phyloP scores from a whole-genome alignment of 2,888 invertebrate genomes.

The Phyllotreta striolata region DNA sequence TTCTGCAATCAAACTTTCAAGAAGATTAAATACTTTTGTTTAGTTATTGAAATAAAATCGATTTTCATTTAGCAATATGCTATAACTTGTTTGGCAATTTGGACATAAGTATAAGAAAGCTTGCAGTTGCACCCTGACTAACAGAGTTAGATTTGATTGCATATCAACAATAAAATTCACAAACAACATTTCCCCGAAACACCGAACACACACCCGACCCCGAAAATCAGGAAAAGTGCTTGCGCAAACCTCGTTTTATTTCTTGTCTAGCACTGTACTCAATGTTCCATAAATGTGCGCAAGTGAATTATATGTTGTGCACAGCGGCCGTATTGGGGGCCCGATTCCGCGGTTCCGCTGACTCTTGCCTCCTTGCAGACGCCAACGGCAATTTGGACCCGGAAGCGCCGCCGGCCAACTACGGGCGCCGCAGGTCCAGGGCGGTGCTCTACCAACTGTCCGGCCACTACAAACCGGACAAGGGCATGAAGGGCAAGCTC shows the following conservation, averaged over 20 bases:
- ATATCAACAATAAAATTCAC: too few species aligned
- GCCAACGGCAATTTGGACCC: slow-evolving; percentile 79
- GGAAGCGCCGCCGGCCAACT: slow-evolving; percentile 82
- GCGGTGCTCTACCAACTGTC: slow-evolving; percentile 96
- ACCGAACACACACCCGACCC: not conserved
- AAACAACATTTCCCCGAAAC: not conserved
- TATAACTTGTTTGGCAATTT: too few species aligned
- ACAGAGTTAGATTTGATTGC: too few species aligned
- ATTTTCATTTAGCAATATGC: too few species aligned
- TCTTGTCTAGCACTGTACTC: slow-evolving; percentile 29
- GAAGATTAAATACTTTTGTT: too few species aligned
- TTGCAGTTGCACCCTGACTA: too few species aligned
- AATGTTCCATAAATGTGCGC: slow-evolving; percentile 37
- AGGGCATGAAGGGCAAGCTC: slow-evolving; percentile 85
- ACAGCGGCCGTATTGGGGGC: slow-evolving; percentile 83
- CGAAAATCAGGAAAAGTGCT: slow-evolving; percentile 12
- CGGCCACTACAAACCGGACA: slow-evolving; percentile 95
- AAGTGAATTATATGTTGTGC: slow-evolving; percentile 51
- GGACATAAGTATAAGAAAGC: too few species aligned
- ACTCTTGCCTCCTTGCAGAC: slow-evolving; percentile 82
- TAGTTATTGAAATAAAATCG: too few species aligned
- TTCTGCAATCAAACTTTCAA: too few species aligned
- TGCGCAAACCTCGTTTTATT: slow-evolving; percentile 26
- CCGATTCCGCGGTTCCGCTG: slow-evolving; percentile 81
- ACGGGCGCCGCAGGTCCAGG: slow-evolving; percentile 89